phyloP scores from a whole-genome alignment of 1,140 invertebrate genomes.

The Ceratosolen solmsi region DNA sequence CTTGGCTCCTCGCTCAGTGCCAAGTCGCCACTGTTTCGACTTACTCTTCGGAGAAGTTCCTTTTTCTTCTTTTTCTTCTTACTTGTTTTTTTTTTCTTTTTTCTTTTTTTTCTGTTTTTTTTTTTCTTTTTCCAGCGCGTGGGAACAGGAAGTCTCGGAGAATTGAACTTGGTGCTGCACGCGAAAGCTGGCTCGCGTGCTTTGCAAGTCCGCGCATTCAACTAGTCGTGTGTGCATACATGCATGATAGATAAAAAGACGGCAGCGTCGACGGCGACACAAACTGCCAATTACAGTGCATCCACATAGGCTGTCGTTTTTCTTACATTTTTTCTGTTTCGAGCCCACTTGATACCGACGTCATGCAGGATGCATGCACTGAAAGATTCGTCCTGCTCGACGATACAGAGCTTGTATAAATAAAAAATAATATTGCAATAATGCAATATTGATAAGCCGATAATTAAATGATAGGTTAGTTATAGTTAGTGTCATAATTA shows the following conservation, averaged over 20 bases:
- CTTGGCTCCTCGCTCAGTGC: conserved; percentile 9
- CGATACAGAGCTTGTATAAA: neutral
- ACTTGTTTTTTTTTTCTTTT: neutral
- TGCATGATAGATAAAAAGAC: conserved; percentile 40
- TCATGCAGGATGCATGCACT: neutral
- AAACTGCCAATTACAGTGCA: conserved; percentile 23
- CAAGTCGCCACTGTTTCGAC: neutral
- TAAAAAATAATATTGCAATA: no score
- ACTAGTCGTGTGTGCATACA: conserved; percentile 14
- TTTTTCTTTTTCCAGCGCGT: conserved; percentile 31
- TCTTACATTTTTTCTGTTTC: neutral
- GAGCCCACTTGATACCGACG: neutral
- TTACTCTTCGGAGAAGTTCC: neutral
- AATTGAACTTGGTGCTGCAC: conserved; percentile 32
- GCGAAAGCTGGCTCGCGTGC: conserved; percentile 47
- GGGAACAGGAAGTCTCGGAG: conserved; percentile 46
- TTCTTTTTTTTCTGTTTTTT: neutral
- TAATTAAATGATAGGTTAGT: no score
- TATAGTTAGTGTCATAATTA: no score
- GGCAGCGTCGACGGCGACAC: neutral
- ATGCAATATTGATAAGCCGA: no score
- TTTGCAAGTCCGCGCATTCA: conserved; percentile 43
- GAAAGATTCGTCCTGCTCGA: neutral
- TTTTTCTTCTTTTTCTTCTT: neutral
- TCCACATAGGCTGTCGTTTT: neutral